Evolutionary conservation across 2,113 vertebrate genomes (phyloP), one percentile per base, ranked within the genome.

Genomic region (Orientallactaga bullata): DNA sequence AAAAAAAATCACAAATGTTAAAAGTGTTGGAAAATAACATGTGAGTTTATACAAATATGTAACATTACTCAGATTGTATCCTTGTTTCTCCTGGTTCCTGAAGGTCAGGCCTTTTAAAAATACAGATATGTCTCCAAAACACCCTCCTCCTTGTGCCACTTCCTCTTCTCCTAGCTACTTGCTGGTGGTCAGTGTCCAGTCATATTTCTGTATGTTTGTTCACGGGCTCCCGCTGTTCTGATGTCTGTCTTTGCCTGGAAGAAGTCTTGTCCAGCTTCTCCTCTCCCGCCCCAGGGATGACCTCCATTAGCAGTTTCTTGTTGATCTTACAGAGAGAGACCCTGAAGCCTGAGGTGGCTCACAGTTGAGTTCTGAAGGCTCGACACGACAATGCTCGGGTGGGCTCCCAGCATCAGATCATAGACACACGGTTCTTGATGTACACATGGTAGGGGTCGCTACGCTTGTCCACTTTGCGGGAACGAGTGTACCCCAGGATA

Each of bases 401-500:
- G 0, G 42, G 7, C 17, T 26, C 24, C 32, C 39, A 6, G 39
- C 42, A 30, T 98, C 96, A 98, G 96, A 98, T 98, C 96, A 98
- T 97, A 86, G 98, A 98, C 42, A 98, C 98, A 1, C 98, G 97
- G 94, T 98, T 98, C 97, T 99, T 98, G 94, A 98, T 98, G 95
- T 98, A 99, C 42, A 98, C 91, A 0, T 98, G 98, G 87, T 98
- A 98, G 0, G 98, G 98, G 55, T 98, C 98, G 2, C 97, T 98
- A 74, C 97, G 97, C 83, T 98, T 98, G 93, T 99, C 98, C 94
- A 98, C 97, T 55, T 97, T 98, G 24, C 97, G 97, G 73, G 98
- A 98, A 5, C 98, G 97, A 28, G 98, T 99, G 32, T 99, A 98
- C 2, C 98, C 98, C 30, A 98, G 97, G 96, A 98, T 98, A 89